Percentiles rank a stretch among this genome's conserved stretches.
These are phyloP conservation scores for Gallinago jamesoni DNA, from an alignment of 2,113 vertebrate genomes.

Conservation along the genomic window DNA sequence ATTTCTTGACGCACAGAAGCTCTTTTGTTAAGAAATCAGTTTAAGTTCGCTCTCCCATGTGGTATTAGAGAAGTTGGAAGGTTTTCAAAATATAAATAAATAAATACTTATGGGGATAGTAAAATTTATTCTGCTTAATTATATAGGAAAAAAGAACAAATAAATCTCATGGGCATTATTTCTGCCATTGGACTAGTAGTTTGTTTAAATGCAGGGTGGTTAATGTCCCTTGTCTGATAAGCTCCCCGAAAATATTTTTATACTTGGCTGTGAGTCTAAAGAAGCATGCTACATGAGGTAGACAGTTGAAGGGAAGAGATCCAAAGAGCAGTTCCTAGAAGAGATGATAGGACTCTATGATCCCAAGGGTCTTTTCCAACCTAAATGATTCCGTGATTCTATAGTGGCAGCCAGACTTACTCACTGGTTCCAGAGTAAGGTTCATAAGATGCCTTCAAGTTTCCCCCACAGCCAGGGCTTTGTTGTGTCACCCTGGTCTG, in stretches of 20 bases:
- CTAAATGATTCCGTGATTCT: no score
- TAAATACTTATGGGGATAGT: not conserved
- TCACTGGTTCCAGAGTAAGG: not conserved
- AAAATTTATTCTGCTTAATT: not conserved
- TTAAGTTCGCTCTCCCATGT: not conserved
- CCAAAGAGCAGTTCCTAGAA: not conserved
- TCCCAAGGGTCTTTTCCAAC: no score
- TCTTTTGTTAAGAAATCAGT: not conserved
- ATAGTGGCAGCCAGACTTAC: not conserved
- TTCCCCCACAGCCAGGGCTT: not conserved
- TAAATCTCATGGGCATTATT: not conserved
- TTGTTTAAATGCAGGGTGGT: not conserved
- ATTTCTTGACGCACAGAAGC: not conserved
- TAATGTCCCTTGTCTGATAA: not conserved
- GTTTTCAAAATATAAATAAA: not conserved
- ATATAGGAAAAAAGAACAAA: not conserved
- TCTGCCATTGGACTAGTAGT: not conserved
- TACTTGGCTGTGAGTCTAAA: not conserved
- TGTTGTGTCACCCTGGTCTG: not conserved
- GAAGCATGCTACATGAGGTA: accelerated
- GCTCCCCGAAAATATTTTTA: not conserved
- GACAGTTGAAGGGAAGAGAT: not conserved
- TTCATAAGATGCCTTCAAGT: not conserved
- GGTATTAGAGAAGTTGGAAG: not conserved
- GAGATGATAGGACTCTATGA: not conserved